A percentile compares a stretch with the other conserved stretches of the same genome.
Evolutionary conservation across 2,113 vertebrate species (phyloP).

Genomic region (Gymnorhina tibicen): DNA sequence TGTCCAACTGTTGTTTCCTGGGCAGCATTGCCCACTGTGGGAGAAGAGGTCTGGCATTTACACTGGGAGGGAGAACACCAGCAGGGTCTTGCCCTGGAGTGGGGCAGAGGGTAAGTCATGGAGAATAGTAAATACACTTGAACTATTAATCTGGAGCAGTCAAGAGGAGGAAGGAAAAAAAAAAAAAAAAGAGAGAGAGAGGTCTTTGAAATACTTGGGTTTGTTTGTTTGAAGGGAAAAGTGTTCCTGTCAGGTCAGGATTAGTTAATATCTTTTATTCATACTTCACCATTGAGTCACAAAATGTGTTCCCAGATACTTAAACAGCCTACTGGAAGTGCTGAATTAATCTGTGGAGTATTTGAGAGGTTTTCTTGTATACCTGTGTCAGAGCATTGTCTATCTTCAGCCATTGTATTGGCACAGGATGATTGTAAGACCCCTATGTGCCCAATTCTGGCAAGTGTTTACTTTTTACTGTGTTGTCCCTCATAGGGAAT

Average conservation of each 20-base stretch:
- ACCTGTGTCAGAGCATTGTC: neutral
- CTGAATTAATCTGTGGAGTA: neutral
- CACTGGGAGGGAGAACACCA: neutral
- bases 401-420: neutral
- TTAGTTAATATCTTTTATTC: neutral
- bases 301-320: neutral
- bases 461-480: neutral
- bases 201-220: neutral
- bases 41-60: neutral
- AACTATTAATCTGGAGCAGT: neutral
- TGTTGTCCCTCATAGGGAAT: neutral
- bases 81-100: neutral
- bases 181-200: neutral
- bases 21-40: too few relatives aligned
- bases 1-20: neutral
- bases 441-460: neutral
- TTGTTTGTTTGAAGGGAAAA: neutral
- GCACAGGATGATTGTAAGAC: neutral
- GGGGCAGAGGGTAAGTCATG: neutral
- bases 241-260: neutral
- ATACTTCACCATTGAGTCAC: neutral
- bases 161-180: fast-evolving
- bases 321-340: neutral
- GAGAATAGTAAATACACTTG: neutral
- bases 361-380: neutral